Evolutionary conservation across 30 jellyfish, hydroid and myxozoan genomes (phyloP), one percentile per base, ranked within the genome.

Genomic region (Aurelia coerulea): DNA sequence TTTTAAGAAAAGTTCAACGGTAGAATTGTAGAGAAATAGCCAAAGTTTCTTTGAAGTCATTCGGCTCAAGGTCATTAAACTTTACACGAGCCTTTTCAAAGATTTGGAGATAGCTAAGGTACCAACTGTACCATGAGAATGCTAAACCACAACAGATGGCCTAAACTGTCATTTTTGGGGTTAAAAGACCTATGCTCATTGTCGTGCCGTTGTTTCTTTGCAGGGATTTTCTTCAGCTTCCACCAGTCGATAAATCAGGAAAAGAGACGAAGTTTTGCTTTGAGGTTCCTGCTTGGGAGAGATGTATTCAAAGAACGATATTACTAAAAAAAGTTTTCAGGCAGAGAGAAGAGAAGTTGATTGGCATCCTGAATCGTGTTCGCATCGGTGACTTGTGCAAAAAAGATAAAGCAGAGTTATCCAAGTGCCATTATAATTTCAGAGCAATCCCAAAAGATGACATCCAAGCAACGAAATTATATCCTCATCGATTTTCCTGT

Each of bases 191-290:
- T 23, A 23, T 23, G 29, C 8, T 39, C 10, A 3, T 9, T 3
- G 10, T 2, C 10, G 1, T 46, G 15, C 8, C 56, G 0, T 46
- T 9, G 15, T 46, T 9, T 46, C 2, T 46, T 46, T 46, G 56
- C 75, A 90, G 97, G 60, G 97, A 90, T 59, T 90, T 90, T 62
- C 88, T 90, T 3, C 97, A 90, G 92, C 91, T 90, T 41, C 97
- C 97, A 71, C 97, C 97, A 29, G 97, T 90, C 16, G 52, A 76
- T 7, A 68, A 52, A 39, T 15, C 17, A 10, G 34, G 46, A 14
- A 68, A 53, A 56, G 70, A 5, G 2, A 78, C 67, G 42, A 23
- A 68, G 16, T 90, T 90, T 68, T 91, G 95, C 78, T 89, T 89
- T 73, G 93, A 89, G 76, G 89, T 81, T 15, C 73, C 79, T 2